Conservation (phyloP, 2,888 invertebrate genomes). For the Idaea biselata region DNA sequence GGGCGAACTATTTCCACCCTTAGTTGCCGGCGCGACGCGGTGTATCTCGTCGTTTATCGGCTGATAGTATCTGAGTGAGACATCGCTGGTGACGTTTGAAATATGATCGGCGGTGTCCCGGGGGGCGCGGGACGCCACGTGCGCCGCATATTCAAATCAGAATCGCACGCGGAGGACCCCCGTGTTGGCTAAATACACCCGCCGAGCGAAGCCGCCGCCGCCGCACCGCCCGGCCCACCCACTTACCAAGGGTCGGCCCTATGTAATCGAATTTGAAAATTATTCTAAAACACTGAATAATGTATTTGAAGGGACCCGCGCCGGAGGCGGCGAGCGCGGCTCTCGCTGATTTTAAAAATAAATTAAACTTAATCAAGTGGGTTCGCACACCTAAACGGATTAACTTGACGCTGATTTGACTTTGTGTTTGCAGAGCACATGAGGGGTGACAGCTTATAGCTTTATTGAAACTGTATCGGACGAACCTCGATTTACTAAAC, state of each 20-base stretch:
- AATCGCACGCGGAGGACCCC: slow-evolving; percentile 77
- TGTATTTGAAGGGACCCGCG: slow-evolving; percentile 76
- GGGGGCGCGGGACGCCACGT: slow-evolving; percentile 71
- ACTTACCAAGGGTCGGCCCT: slow-evolving; percentile 79
- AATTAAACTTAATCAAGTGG: slow-evolving; percentile 81
- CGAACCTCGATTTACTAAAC: slow-evolving; percentile 38
- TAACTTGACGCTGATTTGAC: slow-evolving; percentile 79
- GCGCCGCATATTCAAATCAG: slow-evolving; percentile 80
- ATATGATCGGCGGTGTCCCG: slow-evolving; percentile 78
- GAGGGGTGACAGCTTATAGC: slow-evolving; percentile 67
- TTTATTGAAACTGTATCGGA: slow-evolving; percentile 65
- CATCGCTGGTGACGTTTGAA: slow-evolving; percentile 80
- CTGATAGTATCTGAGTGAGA: slow-evolving; percentile 80
- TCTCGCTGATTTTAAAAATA: slow-evolving; percentile 79
- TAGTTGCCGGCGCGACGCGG: slow-evolving; percentile 33
- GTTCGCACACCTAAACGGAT: slow-evolving; percentile 80
- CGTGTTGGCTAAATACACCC: slow-evolving; percentile 81
- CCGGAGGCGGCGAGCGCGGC: slow-evolving; percentile 66
- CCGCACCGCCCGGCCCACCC: slow-evolving; percentile 65
- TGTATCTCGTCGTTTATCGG: slow-evolving; percentile 74
- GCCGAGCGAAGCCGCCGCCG: slow-evolving; percentile 42
- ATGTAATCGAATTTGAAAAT: slow-evolving; percentile 82
- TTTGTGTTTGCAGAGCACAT: slow-evolving; percentile 70
- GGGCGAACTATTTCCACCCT: slow-evolving; percentile 72
- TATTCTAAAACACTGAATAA: slow-evolving; percentile 82